phyloP scores from a whole-genome alignment of 2,888 invertebrate genomes.

The Philopedon plagiatum region DNA sequence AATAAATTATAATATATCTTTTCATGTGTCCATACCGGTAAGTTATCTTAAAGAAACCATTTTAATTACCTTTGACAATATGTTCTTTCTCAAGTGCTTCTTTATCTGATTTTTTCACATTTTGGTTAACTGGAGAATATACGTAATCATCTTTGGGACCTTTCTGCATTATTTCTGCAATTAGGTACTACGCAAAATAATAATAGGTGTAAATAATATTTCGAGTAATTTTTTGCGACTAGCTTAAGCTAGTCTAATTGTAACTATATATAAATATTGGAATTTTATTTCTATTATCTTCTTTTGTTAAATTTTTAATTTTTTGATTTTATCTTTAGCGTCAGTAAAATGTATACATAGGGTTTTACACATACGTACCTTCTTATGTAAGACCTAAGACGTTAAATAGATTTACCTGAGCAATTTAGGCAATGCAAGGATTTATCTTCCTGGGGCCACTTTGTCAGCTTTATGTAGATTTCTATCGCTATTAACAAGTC shows the following conservation, averaged over 20 bases:
- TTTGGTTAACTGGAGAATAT: conserved; percentile 13
- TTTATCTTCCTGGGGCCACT: too few species aligned
- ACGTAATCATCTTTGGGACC: background rate
- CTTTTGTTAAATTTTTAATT: background rate
- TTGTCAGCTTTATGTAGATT: too few species aligned
- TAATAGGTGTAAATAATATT: too few species aligned
- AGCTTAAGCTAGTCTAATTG: too few species aligned
- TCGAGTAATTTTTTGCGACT: too few species aligned
- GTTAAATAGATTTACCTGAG: too few species aligned
- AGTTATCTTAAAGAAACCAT: too few species aligned
- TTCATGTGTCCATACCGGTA: too few species aligned
- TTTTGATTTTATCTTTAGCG: background rate
- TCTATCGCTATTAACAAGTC: too few species aligned
- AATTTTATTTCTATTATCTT: conserved; percentile 1
- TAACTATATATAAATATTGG: background rate
- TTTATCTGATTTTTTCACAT: background rate
- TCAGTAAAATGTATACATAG: background rate
- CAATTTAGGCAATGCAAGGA: too few species aligned
- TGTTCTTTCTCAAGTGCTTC: conserved; percentile 10
- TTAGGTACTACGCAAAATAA: too few species aligned
- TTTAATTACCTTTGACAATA: conserved; percentile 9
- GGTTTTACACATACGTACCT: background rate
- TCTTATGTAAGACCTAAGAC: background rate
- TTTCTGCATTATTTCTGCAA: background rate
- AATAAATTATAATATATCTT: too few species aligned